Evolutionary conservation across 2,797 vertebrate genomes (phyloP), one percentile per base, ranked within the genome.

Genomic region (Calcarius lapponicus): DNA sequence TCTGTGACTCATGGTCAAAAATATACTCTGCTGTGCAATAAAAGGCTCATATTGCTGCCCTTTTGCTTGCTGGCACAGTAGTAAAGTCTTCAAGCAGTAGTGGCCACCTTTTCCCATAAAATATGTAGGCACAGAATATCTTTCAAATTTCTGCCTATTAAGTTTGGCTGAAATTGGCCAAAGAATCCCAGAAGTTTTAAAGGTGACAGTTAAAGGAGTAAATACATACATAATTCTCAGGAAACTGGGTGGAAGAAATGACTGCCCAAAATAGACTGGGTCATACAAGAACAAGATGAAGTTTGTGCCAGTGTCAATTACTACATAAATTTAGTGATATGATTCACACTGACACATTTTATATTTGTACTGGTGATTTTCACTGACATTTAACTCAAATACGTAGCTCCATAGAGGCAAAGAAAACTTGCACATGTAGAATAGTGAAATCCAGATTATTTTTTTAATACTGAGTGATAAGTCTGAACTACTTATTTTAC

Each of bases 341-440:
- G 92, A 95, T 95, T 96, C 95, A 95, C 80, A 60, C 48, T 92
- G 94, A 95, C 95, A 93, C 56, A 95, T 95, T 95, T 95, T 84
- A 86, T 97, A 90, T 94, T 93, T 93, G 70, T 95, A 76, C 80
- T 94, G 83, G 83, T 92, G 83, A 86, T 80, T 95, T 95, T 88
- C 20, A 4, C 83, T 95, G 95, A 90, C 93, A 95, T 97, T 96
- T 96, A 90, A 70, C 70, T 94, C 73, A 90, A 88, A 94, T 53
- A 21, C 50, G 80, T 87, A 80, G 74, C 32, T 95, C 58, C 32
- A 53, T 1, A 88, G 45, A 79, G 45, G 76, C 51, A 88, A 94
- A 93, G 73, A 86, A 94, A 95, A 72, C 62, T 92, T 94, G 43
- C n/a, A 36, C 14, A 2, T 64, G 60, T 90, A 95, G 76, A 93